Base-by-base conservation (phyloP, 2,797 vertebrate species). In the Acropternis orthonyx region DNA sequence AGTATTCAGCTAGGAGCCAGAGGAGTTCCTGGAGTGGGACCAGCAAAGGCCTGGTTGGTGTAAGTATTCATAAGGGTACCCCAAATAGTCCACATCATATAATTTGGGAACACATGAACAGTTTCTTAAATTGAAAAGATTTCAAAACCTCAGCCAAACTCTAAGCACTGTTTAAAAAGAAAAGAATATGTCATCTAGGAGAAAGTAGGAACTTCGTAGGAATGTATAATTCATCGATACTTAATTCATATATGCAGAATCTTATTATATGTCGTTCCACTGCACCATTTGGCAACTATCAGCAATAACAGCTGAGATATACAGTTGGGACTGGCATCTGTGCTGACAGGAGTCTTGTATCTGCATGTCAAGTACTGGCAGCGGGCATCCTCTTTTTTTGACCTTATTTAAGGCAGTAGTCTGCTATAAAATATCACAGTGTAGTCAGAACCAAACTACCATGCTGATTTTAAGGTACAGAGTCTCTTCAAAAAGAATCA, bases 291-390 rank as follows among this genome's bases (percentile, higher is more conserved):
- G 92, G 91, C 85, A 92, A 27, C 44, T 78, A 26, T 78, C 79
- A 92, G 30, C 46, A 69, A 61, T 44, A 91, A 44, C 72, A 95
- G 82, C 79, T 89, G 82, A 96, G 69, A 44, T 86, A 52, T 73
- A 73, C 19, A 89, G 76, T 73, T 94, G 89, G 62, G 68, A 46
- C 58, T 88, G 76, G 66, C 82, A 81, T 89, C 82, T 86, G 87
- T 68, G 66, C 79, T 95, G 85, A 94, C 66, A 93, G 79, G 61
- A 91, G 39, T 52, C 89, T 68, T 92, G 43, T 71, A 72, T 83
- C 82, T 54, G 39, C 54, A 75, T 49, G 88, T 91, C 58, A 91
- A 43, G 51, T 69, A 55, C 10, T 95, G 89, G 87, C 93, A 95
- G 36, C 44, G 36, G 68, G 18, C 26, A 88, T 1, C 4, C 28